Evolutionary conservation across 2,797 vertebrate genomes (phyloP).

Genomic region (Crocidura indochinensis): DNA sequence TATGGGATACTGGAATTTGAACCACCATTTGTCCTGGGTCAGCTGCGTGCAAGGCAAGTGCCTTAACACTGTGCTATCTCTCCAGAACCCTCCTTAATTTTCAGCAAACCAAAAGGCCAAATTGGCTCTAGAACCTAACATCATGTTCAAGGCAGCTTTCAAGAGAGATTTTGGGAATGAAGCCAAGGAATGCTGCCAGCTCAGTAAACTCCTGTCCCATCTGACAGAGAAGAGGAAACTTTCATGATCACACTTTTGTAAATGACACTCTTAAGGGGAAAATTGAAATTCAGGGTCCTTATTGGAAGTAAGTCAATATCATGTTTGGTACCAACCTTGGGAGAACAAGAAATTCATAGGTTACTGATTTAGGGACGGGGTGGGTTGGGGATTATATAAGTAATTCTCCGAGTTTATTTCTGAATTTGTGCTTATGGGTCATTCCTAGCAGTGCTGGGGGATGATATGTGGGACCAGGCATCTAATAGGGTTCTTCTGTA

Average conservation of each 20-base stretch:
- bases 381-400: too few relatives aligned
- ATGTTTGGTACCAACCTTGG: background rate
- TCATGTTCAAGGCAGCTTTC: background rate
- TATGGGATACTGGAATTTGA: too few relatives aligned
- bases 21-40: too few relatives aligned
- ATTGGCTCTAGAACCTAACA: background rate
- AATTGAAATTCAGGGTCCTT: background rate
- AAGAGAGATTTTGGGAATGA: background rate
- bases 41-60: too few relatives aligned
- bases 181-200: background rate
- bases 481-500: too few relatives aligned
- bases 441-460: too few relatives aligned
- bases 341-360: background rate
- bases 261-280: background rate
- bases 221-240: background rate
- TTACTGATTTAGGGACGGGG: background rate
- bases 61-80: too few relatives aligned
- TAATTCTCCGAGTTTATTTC: too few relatives aligned
- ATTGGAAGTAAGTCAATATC: background rate
- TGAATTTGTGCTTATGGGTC: too few relatives aligned
- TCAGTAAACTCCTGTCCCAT: too few relatives aligned
- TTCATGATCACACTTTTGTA: background rate
- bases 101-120: conserved; percentile 20
- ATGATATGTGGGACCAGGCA: too few relatives aligned
- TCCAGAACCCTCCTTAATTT: background rate